phyloP scores from a whole-genome alignment of 2,888 invertebrate species.

The Eupithecia dodoneata region DNA sequence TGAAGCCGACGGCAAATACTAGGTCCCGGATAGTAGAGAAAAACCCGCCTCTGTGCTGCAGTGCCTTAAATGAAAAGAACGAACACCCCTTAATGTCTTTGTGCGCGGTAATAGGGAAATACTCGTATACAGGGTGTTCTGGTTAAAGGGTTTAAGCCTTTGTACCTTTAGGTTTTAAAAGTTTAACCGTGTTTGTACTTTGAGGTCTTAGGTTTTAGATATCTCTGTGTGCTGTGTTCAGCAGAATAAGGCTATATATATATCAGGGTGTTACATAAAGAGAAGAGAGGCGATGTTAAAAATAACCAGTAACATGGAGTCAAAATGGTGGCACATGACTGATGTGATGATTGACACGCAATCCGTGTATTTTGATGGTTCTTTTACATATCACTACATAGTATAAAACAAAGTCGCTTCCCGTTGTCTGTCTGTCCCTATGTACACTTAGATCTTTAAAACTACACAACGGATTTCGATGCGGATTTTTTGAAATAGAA shows the following conservation, averaged over 20 bases:
- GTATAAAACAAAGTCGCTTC: too few species aligned
- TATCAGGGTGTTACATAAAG: background rate
- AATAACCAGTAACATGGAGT: too few species aligned
- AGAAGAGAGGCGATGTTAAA: too few species aligned
- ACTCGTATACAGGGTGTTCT: background rate
- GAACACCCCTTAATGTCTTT: slow-evolving; percentile 29
- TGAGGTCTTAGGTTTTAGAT: background rate
- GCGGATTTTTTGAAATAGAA: too few species aligned
- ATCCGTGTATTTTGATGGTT: too few species aligned
- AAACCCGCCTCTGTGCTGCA: slow-evolving; percentile 39
- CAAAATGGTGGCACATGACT: too few species aligned
- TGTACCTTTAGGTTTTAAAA: background rate
- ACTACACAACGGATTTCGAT: too few species aligned
- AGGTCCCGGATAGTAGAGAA: slow-evolving; percentile 49
- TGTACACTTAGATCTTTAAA: too few species aligned
- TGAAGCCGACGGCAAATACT: slow-evolving; percentile 59
- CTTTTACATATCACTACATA: too few species aligned
- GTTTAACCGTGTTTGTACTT: background rate
- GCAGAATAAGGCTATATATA: background rate
- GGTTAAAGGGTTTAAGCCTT: background rate
- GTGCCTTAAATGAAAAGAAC: slow-evolving; percentile 35
- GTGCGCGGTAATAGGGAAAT: slow-evolving; percentile 27
- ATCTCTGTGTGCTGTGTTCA: background rate
- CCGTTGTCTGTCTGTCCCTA: too few species aligned
- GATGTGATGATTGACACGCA: too few species aligned